A percentile compares a stretch with the other conserved stretches of the same genome.
phyloP scores from a whole-genome alignment of 2,113 vertebrate genomes.

The Microcebus ravelobensis region DNA sequence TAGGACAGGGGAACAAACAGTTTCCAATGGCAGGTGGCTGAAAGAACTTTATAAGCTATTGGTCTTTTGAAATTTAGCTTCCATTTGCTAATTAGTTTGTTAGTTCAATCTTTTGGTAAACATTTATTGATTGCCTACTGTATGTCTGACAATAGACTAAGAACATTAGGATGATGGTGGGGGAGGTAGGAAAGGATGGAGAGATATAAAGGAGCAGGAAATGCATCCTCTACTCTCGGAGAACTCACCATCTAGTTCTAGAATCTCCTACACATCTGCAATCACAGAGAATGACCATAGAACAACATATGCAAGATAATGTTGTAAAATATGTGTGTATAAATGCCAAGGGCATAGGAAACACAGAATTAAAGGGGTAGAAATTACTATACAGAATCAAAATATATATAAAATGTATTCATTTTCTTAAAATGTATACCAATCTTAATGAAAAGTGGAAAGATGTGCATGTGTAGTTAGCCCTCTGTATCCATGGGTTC shows the following conservation, averaged over 20 bases:
- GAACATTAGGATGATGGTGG: not conserved
- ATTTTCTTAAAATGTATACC: not conserved
- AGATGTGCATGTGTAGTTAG: not conserved
- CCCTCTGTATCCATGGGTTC: not conserved
- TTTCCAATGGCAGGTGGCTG: slow-evolving; percentile 81
- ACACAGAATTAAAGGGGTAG: not conserved
- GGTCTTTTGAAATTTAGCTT: slow-evolving; percentile 64
- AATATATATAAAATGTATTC: not conserved
- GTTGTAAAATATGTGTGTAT: not conserved
- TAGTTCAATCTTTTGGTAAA: not conserved
- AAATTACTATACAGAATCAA: not conserved
- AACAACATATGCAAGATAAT: not conserved
- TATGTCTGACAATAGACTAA: not conserved
- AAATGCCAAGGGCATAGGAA: not conserved
- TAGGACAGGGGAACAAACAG: slow-evolving; percentile 80
- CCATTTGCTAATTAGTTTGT: not conserved
- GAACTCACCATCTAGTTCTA: not conserved
- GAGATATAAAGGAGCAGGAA: not conserved
- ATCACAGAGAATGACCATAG: not conserved
- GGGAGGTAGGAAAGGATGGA: not conserved
- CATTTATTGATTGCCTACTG: not conserved
- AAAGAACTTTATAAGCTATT: slow-evolving; percentile 74
- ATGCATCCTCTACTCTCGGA: not conserved
- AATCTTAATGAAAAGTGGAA: not conserved
- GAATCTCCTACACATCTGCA: not conserved